phyloP scores from a whole-genome alignment of 2,888 invertebrate species.

The Dorcus parallelipipedus region DNA sequence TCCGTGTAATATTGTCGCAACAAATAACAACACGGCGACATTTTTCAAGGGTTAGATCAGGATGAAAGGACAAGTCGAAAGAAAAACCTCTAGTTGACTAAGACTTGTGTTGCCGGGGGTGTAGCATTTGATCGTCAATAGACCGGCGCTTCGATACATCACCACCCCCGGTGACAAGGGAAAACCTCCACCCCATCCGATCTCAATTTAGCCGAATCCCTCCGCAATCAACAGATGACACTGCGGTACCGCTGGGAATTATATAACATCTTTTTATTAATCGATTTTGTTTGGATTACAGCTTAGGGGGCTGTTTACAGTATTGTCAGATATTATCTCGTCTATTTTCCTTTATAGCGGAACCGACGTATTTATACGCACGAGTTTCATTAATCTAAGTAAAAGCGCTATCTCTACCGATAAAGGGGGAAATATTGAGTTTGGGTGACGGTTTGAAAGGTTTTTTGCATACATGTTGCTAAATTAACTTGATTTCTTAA shows the following conservation, averaged over 20 bases:
- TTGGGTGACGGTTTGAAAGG: no score
- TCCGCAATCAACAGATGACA: slow-evolving; percentile 46
- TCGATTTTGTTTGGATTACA: slow-evolving; percentile 43
- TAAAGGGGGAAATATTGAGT: no score
- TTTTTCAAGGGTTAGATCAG: no score
- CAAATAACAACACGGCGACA: no score
- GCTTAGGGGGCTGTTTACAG: slow-evolving; percentile 37
- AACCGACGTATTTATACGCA: slow-evolving; percentile 14
- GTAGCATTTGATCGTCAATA: slow-evolving; percentile 33
- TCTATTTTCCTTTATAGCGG: slow-evolving; percentile 23
- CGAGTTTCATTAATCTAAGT: slow-evolving; percentile 16
- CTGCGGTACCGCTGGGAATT: slow-evolving; percentile 36
- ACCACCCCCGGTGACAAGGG: slow-evolving; percentile 9
- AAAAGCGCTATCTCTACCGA: background rate
- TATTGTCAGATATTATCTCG: slow-evolving; percentile 34
- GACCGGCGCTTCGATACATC: slow-evolving; percentile 22
- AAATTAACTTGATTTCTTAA: no score
- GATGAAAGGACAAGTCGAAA: background rate
- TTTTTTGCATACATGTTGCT: no score
- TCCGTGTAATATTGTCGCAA: no score
- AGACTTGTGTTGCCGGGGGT: slow-evolving; percentile 20
- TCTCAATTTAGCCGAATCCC: slow-evolving; percentile 44
- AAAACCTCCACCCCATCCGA: slow-evolving; percentile 24
- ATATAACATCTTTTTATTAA: slow-evolving; percentile 46
- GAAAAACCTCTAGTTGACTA: slow-evolving; percentile 21